A percentile compares a stretch with the other conserved stretches of the same genome.
Evolutionary conservation across 35 echinoderm and acorn worm species (phyloP).

Genomic region (Ptychodera flava): DNA sequence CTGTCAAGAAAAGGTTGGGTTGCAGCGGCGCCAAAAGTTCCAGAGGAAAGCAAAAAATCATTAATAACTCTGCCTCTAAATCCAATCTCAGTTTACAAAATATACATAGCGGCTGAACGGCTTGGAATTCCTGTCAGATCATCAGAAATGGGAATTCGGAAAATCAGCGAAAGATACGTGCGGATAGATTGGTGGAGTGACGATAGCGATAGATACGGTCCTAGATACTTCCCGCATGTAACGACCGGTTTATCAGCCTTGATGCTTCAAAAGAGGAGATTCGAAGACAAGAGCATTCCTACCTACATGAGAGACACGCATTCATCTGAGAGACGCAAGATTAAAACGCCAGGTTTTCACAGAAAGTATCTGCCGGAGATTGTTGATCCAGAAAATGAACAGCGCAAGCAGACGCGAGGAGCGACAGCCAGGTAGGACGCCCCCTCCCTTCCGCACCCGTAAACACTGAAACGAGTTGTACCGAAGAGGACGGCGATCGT

Average conservation of each 20-base stretch:
- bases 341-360: background rate
- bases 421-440: too few species aligned
- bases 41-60: background rate
- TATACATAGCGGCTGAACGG: background rate
- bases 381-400: background rate
- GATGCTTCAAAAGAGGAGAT: background rate
- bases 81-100: background rate
- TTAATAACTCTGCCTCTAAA: background rate
- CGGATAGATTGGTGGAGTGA: background rate
- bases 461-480: too few species aligned
- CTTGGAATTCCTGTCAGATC: background rate
- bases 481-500: too few species aligned
- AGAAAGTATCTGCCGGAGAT: background rate
- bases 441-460: too few species aligned
- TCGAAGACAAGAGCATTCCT: background rate
- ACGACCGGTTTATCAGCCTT: background rate
- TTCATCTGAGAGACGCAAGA: background rate
- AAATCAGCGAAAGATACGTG: background rate
- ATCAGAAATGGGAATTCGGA: background rate
- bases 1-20: background rate
- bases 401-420: too few species aligned
- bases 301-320: background rate
- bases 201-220: background rate
- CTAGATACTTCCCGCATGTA: background rate
- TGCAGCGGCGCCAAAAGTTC: background rate